Base-by-base conservation (phyloP, 2,113 vertebrate species). In the Dendropsophus ebraccatus region DNA sequence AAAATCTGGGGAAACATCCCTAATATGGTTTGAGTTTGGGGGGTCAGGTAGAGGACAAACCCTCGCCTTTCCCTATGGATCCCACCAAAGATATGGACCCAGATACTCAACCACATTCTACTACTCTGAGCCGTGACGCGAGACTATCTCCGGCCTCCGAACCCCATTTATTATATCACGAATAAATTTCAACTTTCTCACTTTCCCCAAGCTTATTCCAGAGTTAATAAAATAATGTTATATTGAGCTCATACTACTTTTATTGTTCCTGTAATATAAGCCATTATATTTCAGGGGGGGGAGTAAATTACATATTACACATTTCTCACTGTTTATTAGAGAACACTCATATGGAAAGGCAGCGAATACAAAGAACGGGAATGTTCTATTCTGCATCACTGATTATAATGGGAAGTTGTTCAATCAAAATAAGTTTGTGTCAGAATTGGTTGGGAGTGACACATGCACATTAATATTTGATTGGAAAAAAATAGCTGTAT, bases 401-500 rank as follows among this genome's bases (percentile, higher is more conserved):
- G 45, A 79, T 70, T 67, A 65, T 49, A 54, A 79, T 9, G 17
- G n/a, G 28, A 56, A 28, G 60, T 50, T 12, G 75, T 16, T 86
- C 60, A 56, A 45, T 86, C 56, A 56, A 79, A 70, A 56, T 70
- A 79, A 50, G 10, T 28, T n/a, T 78, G 74, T 69, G 49, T 70
- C 75, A 72, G 74, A 80, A 80, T 70, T 8, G 47, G 21, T 58
- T 23, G 28, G n/a, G 37, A 72, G 84, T 80, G 84, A 80, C 62
- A 79, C 21, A 47, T 70, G 21, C 13, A 9, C 45, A 79, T 85
- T 41, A 54, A 85, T 67, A 19, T 54, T 78, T 85, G 58, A 85
- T 85, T 85, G 56, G 45, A 52, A 50, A 69, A 79, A 77, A 85
- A 79, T 54, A 79, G 60, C 60, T 69, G 58, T 17, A 41, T 19